These are phyloP conservation scores for Hippasteria phrygiana DNA, from an alignment of 53 echinoderm and acorn worm genomes.

Conservation along the genomic window DNA sequence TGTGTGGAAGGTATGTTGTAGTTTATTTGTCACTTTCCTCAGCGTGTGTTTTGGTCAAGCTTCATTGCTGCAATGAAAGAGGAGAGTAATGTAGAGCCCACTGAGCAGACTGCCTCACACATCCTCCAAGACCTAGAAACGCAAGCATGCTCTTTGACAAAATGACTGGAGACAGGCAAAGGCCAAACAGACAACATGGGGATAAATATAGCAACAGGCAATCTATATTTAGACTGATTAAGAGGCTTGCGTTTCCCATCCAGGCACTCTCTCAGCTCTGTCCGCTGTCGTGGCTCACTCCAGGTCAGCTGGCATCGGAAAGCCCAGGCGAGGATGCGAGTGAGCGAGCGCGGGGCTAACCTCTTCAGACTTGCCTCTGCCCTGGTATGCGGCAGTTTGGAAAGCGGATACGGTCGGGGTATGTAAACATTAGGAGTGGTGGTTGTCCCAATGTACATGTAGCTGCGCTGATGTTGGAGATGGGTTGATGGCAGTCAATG, in stretches of 20 bases:
- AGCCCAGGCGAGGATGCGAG: slow-evolving; percentile 9
- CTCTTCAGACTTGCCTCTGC: not conserved
- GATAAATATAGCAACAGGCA: slow-evolving; percentile 47
- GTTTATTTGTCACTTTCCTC: too few species aligned
- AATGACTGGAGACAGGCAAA: not conserved
- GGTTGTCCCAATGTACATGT: not conserved
- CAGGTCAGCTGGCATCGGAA: slow-evolving; percentile 21
- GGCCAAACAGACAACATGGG: slow-evolving; percentile 46
- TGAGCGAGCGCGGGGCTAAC: not conserved
- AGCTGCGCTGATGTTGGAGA: too few species aligned
- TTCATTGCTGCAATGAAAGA: too few species aligned
- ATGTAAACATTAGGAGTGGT: not conserved
- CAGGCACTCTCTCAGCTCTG: slow-evolving; percentile 30
- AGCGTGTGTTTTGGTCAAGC: too few species aligned
- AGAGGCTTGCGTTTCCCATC: slow-evolving; percentile 42
- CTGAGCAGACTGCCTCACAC: too few species aligned
- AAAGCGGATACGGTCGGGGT: not conserved
- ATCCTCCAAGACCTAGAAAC: not conserved
- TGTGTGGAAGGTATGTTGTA: too few species aligned
- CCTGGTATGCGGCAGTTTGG: not conserved
- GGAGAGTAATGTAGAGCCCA: too few species aligned
- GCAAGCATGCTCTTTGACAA: slow-evolving; percentile 1
- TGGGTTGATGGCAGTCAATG: too few species aligned
- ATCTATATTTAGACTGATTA: slow-evolving; percentile 65
- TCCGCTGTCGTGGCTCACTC: not conserved